phyloP scores from a whole-genome alignment of 2,888 invertebrate species.

The Syritta pipiens region DNA sequence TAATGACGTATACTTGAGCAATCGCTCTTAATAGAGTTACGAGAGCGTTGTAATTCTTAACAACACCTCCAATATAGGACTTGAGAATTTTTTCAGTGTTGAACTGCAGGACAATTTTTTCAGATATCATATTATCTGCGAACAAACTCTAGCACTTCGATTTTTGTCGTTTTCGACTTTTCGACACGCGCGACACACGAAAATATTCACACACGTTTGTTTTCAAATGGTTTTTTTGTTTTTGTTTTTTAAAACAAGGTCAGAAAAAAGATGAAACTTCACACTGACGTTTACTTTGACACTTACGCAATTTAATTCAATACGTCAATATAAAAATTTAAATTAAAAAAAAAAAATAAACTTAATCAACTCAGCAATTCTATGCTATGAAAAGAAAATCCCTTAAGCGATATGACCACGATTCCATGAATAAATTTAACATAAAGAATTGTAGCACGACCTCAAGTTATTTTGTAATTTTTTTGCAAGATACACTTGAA shows the following conservation, averaged over 20 bases:
- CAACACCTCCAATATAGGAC: slow-evolving; percentile 27
- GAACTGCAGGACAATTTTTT: slow-evolving; percentile 43
- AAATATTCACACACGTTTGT: no score
- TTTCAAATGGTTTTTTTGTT: no score
- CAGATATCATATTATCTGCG: slow-evolving; percentile 63
- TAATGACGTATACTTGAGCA: slow-evolving; percentile 24
- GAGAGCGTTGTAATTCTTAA: slow-evolving; percentile 10
- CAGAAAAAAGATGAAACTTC: no score
- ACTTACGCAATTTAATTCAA: slow-evolving; percentile 23
- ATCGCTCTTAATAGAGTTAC: slow-evolving; percentile 37
- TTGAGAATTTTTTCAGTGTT: slow-evolving; percentile 33
- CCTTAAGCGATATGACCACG: slow-evolving; percentile 73
- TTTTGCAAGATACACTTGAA: background rate
- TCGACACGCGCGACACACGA: background rate
- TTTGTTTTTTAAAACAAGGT: no score
- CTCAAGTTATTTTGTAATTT: background rate
- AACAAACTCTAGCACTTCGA: background rate
- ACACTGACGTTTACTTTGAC: background rate
- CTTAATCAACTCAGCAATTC: slow-evolving; percentile 34
- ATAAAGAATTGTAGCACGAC: background rate
- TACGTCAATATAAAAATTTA: background rate
- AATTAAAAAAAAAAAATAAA: slow-evolving; percentile 2
- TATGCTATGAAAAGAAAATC: slow-evolving; percentile 75
- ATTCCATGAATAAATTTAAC: slow-evolving; percentile 58
- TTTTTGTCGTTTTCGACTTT: background rate